These are phyloP conservation scores for Odontophorus gujanensis DNA, from an alignment of 2,113 vertebrate genomes.

Conservation along the genomic window DNA sequence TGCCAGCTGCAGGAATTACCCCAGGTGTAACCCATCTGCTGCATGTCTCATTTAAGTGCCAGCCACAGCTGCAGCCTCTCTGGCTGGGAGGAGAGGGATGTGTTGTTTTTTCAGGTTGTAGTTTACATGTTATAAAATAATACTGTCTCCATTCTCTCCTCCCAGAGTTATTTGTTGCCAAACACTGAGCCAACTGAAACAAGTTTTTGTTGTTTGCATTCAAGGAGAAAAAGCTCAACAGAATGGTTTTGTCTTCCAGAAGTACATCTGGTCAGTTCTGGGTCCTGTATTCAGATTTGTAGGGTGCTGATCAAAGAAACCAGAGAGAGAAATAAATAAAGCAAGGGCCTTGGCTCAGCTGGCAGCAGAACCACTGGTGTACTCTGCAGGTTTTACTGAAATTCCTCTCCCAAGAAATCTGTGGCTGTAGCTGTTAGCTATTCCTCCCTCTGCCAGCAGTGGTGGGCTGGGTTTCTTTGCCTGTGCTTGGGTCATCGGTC, in stretches of 20 bases:
- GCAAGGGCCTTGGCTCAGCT: not conserved
- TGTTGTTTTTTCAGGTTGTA: constrained; percentile 26
- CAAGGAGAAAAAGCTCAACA: not conserved
- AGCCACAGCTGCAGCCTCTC: not conserved
- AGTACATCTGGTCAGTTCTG: not conserved
- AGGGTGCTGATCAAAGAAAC: not conserved
- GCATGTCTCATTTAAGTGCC: not conserved
- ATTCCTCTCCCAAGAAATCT: not conserved
- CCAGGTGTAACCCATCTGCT: not conserved
- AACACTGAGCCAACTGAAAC: constrained; percentile 4
- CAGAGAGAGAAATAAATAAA: not conserved
- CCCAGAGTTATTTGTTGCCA: constrained; percentile 35
- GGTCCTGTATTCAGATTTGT: not conserved
- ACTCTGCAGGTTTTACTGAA: not conserved
- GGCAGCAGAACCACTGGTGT: not conserved
- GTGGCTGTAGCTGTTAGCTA: not conserved
- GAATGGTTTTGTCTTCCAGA: not conserved
- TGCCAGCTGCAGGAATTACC: not conserved
- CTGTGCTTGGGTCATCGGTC: not conserved
- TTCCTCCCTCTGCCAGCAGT: not conserved
- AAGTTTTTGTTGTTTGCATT: constrained; percentile 17
- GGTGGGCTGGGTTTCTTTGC: not conserved
- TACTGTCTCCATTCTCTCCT: constrained; percentile 21
- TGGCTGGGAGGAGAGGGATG: not conserved
- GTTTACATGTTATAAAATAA: constrained; percentile 55